Percentiles rank a stretch among this genome's conserved stretches.
These are phyloP conservation scores for Acromyrmex charruanus DNA, from an alignment of 1,140 invertebrate species.

Conservation along the genomic window DNA sequence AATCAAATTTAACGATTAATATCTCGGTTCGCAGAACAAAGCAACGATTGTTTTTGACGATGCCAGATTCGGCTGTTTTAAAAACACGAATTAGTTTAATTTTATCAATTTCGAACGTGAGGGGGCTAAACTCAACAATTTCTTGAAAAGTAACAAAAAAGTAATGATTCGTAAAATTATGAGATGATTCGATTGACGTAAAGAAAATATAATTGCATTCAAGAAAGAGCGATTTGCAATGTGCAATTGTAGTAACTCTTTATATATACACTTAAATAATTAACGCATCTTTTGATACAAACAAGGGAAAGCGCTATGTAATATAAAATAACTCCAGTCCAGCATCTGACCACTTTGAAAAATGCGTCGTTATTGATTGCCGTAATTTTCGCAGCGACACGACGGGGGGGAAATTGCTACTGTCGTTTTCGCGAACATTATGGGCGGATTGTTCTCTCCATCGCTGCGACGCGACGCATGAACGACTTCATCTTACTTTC, in stretches of 20 bases:
- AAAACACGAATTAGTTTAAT: no score
- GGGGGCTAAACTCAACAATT: no score
- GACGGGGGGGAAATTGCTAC: constrained; percentile 54
- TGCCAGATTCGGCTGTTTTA: no score
- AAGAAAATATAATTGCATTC: background rate
- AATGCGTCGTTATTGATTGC: constrained; percentile 57
- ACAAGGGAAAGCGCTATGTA: background rate
- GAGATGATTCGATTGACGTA: background rate
- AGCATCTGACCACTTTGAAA: constrained; percentile 36
- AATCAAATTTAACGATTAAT: no score
- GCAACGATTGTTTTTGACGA: no score
- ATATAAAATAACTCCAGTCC: background rate
- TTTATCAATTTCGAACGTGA: no score
- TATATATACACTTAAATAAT: background rate
- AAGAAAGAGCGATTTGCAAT: background rate
- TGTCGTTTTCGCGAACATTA: constrained; percentile 64
- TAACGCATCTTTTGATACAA: background rate
- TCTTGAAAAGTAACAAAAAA: no score
- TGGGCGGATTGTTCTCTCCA: constrained; percentile 18
- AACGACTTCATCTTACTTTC: constrained; percentile 46
- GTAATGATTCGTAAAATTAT: background rate
- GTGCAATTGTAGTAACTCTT: background rate
- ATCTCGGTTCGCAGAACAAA: no score
- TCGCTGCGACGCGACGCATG: background rate
- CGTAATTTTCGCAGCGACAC: constrained; percentile 39